Base-by-base conservation (phyloP, 2,113 vertebrate genomes). In the Melanostigma gelatinosum region DNA sequence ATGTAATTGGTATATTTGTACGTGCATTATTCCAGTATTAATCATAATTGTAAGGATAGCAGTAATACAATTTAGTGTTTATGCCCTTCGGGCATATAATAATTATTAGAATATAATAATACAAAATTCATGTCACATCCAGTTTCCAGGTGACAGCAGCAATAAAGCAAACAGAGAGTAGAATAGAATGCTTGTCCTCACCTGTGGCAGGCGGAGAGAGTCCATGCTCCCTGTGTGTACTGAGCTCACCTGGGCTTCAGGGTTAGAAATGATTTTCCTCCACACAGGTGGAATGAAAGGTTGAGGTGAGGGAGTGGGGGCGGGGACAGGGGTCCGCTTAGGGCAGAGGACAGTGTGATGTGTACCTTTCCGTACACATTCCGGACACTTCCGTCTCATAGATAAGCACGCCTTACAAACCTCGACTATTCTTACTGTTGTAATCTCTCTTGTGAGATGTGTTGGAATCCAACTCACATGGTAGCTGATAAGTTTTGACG, bases 351-450 rank as follows among this genome's bases (percentile, higher is more conserved):
- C 12, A 52, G 24, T 40, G 36, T 68, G 84, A 84, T 88, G 84
- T 82, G 58, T 67, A 42, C 55, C 8, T 1, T 62, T 89, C 24
- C 24, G 24, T 24, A 24, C 24, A 24, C 24, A 24, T 24, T 24
- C 24, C 24, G 24, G 82, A 54, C 64, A 58, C 61, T 16, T 70
- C 54, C 1, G 0, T 64, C 44, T 64, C 55, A 55, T 0, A 80
- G 89, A 91, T 92, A 90, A 92, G 82, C 88, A 85, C 90, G 70
- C 89, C 90, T 88, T 84, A 52, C 52, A 77, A 80, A 86, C 62
- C 50, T 77, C 60, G 74, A 73, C 71, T 68, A 68, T 12, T 62
- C 80, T 78, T 84, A 52, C 58, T 27, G 86, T 7, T 85, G 79
- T 77, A 85, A 87, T 63, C 73, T 73, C 18, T 65, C 29, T 74